Conservation (phyloP, 2,113 vertebrate genomes). For the Glaucomys volans region DNA sequence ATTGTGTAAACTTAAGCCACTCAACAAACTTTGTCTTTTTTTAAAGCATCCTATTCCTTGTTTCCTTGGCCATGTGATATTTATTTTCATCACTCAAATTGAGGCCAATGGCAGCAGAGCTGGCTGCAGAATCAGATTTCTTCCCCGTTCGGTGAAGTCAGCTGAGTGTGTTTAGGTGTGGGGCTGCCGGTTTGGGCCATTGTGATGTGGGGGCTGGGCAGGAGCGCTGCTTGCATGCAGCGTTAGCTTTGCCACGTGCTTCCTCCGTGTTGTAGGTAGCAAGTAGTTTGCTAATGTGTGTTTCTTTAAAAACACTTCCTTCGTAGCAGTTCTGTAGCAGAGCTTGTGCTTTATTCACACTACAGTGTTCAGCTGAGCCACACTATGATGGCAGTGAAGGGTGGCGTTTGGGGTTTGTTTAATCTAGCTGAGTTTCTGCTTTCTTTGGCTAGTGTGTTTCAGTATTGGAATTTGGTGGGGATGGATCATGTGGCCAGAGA, state of each 20-base stretch:
- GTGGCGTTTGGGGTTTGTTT: not conserved
- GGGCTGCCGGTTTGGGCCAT: not conserved
- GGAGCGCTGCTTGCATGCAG: too few relatives aligned
- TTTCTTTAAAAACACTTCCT: not conserved
- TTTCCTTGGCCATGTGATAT: not conserved
- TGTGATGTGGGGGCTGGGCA: too few relatives aligned
- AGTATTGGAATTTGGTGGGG: not conserved
- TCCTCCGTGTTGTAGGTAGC: not conserved
- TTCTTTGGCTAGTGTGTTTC: not conserved
- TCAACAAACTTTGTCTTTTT: not conserved
- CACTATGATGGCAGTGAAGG: too few relatives aligned
- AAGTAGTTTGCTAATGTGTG: not conserved
- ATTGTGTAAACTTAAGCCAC: slow-evolving; percentile 41
- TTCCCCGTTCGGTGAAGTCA: not conserved
- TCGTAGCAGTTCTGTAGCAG: not conserved
- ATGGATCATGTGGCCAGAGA: not conserved
- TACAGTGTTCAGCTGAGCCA: not conserved
- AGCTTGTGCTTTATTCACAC: not conserved
- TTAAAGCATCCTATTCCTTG: not conserved
- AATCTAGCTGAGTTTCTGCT: not conserved
- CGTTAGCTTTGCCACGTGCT: not conserved
- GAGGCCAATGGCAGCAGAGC: not conserved
- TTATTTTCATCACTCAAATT: slow-evolving; percentile 36
- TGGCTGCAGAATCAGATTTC: not conserved
- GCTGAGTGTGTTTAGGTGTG: not conserved